Base-by-base conservation (phyloP, 1,140 invertebrate genomes). In the Listronotus bonariensis region DNA sequence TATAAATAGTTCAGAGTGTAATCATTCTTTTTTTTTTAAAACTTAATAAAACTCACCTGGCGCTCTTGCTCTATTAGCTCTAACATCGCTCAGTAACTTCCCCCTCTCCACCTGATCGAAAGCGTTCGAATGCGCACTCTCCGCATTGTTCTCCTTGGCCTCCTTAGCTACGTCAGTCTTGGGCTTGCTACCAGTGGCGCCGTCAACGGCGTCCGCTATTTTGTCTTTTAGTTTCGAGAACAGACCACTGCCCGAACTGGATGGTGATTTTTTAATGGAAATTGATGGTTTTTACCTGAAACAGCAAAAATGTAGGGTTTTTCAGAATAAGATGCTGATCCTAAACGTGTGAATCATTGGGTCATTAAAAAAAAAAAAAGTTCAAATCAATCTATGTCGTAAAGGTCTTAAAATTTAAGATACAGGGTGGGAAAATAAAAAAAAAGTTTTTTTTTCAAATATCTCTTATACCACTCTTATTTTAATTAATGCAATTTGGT, bases 101-200 rank as follows among this genome's bases (percentile, higher is more conserved):
- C 80, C 79, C 34, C 86, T 79, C 70, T 87, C 85, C 15, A 87
- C 80, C 60, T 84, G 82, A 77, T 87, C 86, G 71, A 87, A 87
- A 0, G 83, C 85, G 57, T 78, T 79, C 7, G 20, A 8, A 43
- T 77, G 68, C 11, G 48, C 38, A 43, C 34, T 68, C 11, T 52
- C 45, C 32, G 32, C 59, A 18, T 66, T 65, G 61, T 31, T 62
- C 26, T 74, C 62, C 32, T 63, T 68, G 4, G 17, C 42, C 42
- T 59, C 49, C 17, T 32, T 40, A 32, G 54, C 15, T 10, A 41
- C 42, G 18, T 74, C 64, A 46, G 49, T 55, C 57, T 71, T 72
- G 6, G 61, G 41, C 65, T 75, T 76, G 58, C 76, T 77, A 18
- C 68, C 57, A n/a, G 69, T 62, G 7, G 68, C 64, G n/a, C 76